Evolutionary conservation across 1,140 invertebrate species (phyloP), one percentile per base, ranked within the genome.

Genomic region (Aricia agestis): DNA sequence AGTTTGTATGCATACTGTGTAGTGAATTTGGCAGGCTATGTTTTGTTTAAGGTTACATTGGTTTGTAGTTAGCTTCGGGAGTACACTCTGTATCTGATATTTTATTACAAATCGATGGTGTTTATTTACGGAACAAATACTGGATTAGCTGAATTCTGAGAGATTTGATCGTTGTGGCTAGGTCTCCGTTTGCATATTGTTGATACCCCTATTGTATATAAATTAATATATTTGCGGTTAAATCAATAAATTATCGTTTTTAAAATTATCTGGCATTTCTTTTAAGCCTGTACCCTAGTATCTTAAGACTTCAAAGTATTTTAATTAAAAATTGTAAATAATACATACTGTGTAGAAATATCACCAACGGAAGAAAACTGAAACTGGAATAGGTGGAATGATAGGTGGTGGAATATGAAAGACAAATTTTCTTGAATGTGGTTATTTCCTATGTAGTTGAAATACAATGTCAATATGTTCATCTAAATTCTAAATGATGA

Each of bases 151-250:
- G 71, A 75, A 76, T 72, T 72, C 75, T 66, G 74, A 78, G 76
- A 75, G 76, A 63, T 69, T 63, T 59, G 59, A 63, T 79, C 73
- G 73, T 77, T 77, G 69, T 80, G 80, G 79, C 81, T 82, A 80
- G 82, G 81, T 86, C 81, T 86, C 78, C 78, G 79, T 90, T 90
- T 89, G 89, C 86, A 91, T 91, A 89, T 91, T 89, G 87, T 88
- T 90, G 82, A 86, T 78, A 81, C 84, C 87, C 86, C 80, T 85
- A 81, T 80, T 89, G 85, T 91, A 91, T 84, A 91, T 87, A 89
- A 84, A 89, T 85, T 91, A 91, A 89, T 91, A 90, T 91, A 91
- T 90, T 85, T 90, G 85, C 83, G 84, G 86, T 91, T 90, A 91
- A 87, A 87, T 87, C 81, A 87, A 90, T 91, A 91, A 91, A 90